These are phyloP conservation scores for Elachura formosa DNA, from an alignment of 2,113 vertebrate species.

Conservation along the genomic window DNA sequence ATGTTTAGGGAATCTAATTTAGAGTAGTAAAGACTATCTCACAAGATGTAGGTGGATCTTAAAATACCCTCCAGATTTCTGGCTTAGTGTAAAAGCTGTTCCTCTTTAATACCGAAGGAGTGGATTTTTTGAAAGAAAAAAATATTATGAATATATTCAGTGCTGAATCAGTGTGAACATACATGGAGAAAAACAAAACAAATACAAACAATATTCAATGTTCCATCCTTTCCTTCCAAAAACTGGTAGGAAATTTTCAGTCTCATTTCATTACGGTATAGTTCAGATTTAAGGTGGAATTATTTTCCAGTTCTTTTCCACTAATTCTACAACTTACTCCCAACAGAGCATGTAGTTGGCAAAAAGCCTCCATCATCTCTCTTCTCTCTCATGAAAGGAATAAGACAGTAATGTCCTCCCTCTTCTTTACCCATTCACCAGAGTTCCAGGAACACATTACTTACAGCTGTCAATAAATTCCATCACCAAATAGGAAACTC, in stretches of 20 bases:
- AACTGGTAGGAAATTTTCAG: too few relatives aligned
- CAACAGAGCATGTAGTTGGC: neutral
- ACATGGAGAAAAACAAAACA: neutral
- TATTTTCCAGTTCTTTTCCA: too few relatives aligned
- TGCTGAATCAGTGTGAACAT: slow-evolving; percentile 30
- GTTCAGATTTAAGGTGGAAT: neutral
- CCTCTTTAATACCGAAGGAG: neutral
- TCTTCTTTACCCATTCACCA: neutral
- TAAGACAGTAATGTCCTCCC: neutral
- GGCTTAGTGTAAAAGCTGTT: neutral
- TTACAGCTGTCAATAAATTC: neutral
- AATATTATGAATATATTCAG: neutral
- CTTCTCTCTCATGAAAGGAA: neutral
- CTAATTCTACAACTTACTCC: neutral
- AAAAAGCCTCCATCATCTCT: neutral
- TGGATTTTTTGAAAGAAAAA: neutral
- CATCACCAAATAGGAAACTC: neutral
- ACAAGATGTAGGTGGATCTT: slow-evolving; percentile 24
- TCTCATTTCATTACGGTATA: neutral
- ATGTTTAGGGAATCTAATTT: slow-evolving; percentile 14
- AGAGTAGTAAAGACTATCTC: slow-evolving; percentile 27
- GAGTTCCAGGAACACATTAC: neutral
- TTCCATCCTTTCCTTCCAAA: neutral
- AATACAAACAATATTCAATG: neutral
- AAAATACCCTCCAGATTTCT: slow-evolving; percentile 29